phyloP scores from a whole-genome alignment of 2,888 invertebrate genomes.

The Chrysolina oricalcia region DNA sequence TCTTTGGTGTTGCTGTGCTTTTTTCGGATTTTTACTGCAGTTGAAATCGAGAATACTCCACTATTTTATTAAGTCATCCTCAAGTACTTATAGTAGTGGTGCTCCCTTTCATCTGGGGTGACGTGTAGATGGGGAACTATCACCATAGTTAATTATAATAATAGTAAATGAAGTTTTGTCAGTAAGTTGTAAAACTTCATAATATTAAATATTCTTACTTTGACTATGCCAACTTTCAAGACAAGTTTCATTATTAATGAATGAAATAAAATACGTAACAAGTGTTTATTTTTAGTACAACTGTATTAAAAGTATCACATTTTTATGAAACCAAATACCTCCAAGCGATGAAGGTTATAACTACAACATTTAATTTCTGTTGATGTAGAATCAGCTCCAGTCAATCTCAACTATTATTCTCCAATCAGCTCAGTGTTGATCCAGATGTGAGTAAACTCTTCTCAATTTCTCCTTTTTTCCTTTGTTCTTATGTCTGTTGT shows the following conservation, averaged over 20 bases:
- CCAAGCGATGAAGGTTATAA: not conserved
- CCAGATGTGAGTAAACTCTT: constrained; percentile 87
- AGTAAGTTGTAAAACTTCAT: no score
- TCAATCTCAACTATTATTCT: not conserved
- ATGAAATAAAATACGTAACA: not conserved
- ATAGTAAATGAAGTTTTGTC: no score
- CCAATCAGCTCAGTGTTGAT: constrained; percentile 78
- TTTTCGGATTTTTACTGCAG: no score
- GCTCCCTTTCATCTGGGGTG: no score
- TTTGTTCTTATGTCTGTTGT: constrained; percentile 90
- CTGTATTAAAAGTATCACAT: constrained; percentile 8
- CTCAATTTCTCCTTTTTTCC: constrained; percentile 95
- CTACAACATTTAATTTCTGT: not conserved
- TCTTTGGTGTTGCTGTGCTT: no score
- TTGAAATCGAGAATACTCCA: no score
- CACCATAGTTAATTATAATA: no score
- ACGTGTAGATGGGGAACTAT: no score
- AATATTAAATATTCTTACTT: no score
- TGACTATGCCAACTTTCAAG: not conserved
- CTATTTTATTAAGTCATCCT: no score
- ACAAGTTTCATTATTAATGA: not conserved
- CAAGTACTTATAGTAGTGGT: no score
- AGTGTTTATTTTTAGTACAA: constrained; percentile 11
- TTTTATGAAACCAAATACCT: not conserved
- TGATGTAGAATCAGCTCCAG: not conserved